These are phyloP conservation scores for Idris sp. DNA, from an alignment of 1,140 invertebrate genomes.

Conservation along the genomic window DNA sequence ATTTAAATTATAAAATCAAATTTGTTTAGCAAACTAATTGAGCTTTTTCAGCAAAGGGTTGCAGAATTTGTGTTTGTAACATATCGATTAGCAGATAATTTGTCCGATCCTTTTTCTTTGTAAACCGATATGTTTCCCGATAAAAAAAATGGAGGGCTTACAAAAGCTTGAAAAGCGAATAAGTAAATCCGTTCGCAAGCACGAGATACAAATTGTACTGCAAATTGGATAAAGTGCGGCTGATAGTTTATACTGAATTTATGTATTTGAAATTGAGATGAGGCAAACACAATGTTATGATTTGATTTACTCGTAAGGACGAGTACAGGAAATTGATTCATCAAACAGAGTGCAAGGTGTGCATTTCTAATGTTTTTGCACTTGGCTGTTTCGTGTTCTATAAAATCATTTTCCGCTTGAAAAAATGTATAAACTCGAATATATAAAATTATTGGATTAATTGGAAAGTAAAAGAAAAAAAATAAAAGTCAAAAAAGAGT, in stretches of 20 bases:
- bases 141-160: background rate
- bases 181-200: slow-evolving; percentile 5
- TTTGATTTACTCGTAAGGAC: slow-evolving; percentile 26
- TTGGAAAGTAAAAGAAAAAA: too few species aligned
- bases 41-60: too few species aligned
- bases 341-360: slow-evolving; percentile 2
- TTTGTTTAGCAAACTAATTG: too few species aligned
- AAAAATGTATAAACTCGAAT: slow-evolving; percentile 3
- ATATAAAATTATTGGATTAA: background rate
- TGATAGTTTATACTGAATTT: slow-evolving; percentile 18
- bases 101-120: slow-evolving; percentile 7
- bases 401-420: slow-evolving; percentile 6
- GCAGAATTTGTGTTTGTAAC: too few species aligned
- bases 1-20: too few species aligned
- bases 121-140: slow-evolving; percentile 12
- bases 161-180: slow-evolving; percentile 9
- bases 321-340: slow-evolving; percentile 19
- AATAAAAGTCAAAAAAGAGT: background rate
- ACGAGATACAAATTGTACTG: slow-evolving; percentile 11
- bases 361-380: slow-evolving; percentile 19
- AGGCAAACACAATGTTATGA: slow-evolving; percentile 23
- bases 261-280: slow-evolving; percentile 37
- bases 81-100: slow-evolving; percentile 3
- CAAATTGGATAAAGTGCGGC: slow-evolving; percentile 17
- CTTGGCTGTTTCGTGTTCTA: background rate